Conservation (phyloP, 2,888 invertebrate species). For the Salpingus planirostris region DNA sequence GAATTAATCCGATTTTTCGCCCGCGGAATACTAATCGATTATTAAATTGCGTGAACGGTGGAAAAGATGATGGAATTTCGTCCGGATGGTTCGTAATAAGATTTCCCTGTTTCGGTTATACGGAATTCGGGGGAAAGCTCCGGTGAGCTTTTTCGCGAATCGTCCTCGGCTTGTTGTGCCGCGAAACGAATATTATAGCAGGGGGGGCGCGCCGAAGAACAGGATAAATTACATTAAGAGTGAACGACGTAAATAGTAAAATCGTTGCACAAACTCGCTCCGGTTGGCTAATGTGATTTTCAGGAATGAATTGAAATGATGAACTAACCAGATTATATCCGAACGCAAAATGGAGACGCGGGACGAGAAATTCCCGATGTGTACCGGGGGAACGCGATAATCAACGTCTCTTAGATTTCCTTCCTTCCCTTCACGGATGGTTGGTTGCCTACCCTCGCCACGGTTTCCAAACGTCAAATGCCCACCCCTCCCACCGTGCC, state of each 20-base stretch:
- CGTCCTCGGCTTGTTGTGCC: no score
- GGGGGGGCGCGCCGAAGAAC: constrained; percentile 11
- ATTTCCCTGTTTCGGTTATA: constrained; percentile 10
- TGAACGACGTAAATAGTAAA: constrained; percentile 25
- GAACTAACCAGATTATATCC: constrained; percentile 23
- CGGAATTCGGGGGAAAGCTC: no score
- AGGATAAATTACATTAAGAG: constrained; percentile 21
- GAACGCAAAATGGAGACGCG: no score
- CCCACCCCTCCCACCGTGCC: no score
- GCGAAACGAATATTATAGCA: no score
- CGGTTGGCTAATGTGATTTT: constrained; percentile 23
- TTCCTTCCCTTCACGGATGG: no score
- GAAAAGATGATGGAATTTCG: constrained; percentile 7
- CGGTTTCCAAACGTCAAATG: no score
- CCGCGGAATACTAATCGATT: no score
- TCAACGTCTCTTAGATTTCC: no score
- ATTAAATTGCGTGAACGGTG: constrained; percentile 3
- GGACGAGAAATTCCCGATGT: constrained; percentile 11
- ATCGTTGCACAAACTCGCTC: constrained; percentile 23
- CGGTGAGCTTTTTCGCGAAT: no score
- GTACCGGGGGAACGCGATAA: constrained; percentile 11
- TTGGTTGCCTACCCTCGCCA: no score
- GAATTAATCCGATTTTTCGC: constrained; percentile 5
- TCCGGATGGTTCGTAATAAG: constrained; percentile 15
- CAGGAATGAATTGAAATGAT: constrained; percentile 24